Percentiles rank a stretch among this genome's conserved stretches.
phyloP scores from a whole-genome alignment of 1,140 invertebrate genomes.

The Trinorchestia longiramus region DNA sequence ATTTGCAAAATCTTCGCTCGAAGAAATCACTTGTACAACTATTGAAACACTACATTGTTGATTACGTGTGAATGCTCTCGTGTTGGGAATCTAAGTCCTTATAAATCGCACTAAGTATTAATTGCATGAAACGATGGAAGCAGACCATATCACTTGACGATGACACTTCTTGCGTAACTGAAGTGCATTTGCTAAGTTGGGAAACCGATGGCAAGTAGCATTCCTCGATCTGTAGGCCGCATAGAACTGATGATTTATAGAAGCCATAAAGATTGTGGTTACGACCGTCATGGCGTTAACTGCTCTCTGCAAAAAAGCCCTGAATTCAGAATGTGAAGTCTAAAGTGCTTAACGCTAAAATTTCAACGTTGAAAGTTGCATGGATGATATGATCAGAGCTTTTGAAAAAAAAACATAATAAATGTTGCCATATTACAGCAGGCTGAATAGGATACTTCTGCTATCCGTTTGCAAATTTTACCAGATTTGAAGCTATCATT shows the following conservation, averaged over 20 bases:
- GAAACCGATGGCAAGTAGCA: background rate
- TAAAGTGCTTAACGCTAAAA: background rate
- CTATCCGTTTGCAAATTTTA: background rate
- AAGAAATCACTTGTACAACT: too few relatives aligned
- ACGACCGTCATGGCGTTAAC: background rate
- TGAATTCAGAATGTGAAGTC: background rate
- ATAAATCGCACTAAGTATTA: background rate
- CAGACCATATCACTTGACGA: background rate
- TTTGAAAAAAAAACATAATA: background rate
- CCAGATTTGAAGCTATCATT: background rate
- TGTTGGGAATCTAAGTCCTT: background rate
- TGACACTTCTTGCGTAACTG: background rate
- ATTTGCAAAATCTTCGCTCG: too few relatives aligned
- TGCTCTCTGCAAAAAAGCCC: background rate
- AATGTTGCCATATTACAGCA: background rate
- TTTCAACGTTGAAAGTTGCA: background rate
- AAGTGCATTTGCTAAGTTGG: background rate
- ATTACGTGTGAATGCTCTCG: background rate
- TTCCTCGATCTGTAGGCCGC: background rate
- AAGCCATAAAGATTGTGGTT: conserved; percentile 1
- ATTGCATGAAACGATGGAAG: background rate
- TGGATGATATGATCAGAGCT: background rate
- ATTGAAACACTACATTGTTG: background rate
- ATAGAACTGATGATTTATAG: background rate
- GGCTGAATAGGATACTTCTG: background rate